Base-by-base conservation (phyloP, 2,888 invertebrate genomes). In the Dolomedes plantarius region DNA sequence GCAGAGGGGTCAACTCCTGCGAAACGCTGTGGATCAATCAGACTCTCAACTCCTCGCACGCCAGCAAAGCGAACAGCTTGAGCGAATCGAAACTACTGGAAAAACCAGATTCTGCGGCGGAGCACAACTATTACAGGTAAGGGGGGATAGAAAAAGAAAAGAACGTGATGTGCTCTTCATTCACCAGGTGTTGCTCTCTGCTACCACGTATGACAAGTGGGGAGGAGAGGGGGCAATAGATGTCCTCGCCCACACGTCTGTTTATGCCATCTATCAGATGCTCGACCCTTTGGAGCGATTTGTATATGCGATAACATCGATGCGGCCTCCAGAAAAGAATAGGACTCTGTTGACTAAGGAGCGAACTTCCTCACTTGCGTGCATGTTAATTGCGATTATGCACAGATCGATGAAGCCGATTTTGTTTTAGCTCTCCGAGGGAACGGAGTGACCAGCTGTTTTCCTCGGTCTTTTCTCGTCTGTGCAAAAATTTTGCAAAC, bases 11-110 rank as follows among this genome's bases (percentile, higher is more conserved):
- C 31, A 89, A 88, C 71, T 88, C 89, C 7, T 80, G 88, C 29
- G 89, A 89, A 71, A 88, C 94, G 85, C 91, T 94, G 62, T 94
- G 94, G 94, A 94, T 94, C 88, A 94, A 94, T 90, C 92, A 94
- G 82, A 94, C 94, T 36, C 94, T 94, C 94, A 92, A 94, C 86
- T 93, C 94, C 0, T 91, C 92, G 0, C 92, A 92, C 85, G 88
- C 89, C 2, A 94, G 94, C 89, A 94, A 94, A 90, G 69, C 75
- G 0, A 94, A 94, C 89, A 86, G 75, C 27, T 93, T 90, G 41
- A 90, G 90, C n/a, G 93, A 93, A 88, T 93, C 94, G 9, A 93
- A 94, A 90, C 92, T 94, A 67, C 91, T 94, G 46, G 93, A 94
- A 88, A 88, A 86, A 72, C 69, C 65, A 64, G 89, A 90, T 89